phyloP scores from a whole-genome alignment of 2,797 vertebrate genomes.

The Spheniscus humboldti region DNA sequence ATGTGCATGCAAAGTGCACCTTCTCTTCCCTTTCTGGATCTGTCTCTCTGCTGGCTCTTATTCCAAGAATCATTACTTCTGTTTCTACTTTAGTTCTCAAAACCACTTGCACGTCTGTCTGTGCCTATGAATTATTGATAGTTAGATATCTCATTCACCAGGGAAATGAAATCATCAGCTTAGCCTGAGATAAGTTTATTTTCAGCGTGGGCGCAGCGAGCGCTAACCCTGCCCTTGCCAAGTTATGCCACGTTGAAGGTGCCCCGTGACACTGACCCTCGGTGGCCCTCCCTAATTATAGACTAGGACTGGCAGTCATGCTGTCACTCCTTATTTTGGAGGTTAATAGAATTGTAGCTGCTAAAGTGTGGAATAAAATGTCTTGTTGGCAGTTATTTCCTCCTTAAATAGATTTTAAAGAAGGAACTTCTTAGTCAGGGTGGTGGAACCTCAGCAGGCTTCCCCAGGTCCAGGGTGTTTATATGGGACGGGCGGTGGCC shows the following conservation, averaged over 20 bases:
- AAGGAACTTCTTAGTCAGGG: neutral
- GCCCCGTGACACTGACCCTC: neutral
- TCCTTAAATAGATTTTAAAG: neutral
- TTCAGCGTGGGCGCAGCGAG: neutral
- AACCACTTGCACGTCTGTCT: constrained; percentile 12
- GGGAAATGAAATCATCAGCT: neutral
- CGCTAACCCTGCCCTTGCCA: neutral
- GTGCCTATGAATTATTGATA: neutral
- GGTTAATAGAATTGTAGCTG: neutral
- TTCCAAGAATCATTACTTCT: neutral
- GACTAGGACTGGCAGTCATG: neutral
- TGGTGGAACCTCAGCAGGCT: neutral
- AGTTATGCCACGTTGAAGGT: neutral
- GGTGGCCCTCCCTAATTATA: neutral
- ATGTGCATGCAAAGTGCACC: neutral
- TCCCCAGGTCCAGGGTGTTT: neutral
- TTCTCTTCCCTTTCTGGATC: neutral
- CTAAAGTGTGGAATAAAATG: neutral
- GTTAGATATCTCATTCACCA: neutral
- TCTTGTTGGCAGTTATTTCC: neutral
- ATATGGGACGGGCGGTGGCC: neutral
- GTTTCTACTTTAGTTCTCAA: neutral
- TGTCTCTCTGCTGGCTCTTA: neutral
- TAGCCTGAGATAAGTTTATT: neutral
- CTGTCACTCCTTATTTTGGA: neutral